phyloP scores from a whole-genome alignment of 2,113 vertebrate genomes.

The Propithecus coquereli region DNA sequence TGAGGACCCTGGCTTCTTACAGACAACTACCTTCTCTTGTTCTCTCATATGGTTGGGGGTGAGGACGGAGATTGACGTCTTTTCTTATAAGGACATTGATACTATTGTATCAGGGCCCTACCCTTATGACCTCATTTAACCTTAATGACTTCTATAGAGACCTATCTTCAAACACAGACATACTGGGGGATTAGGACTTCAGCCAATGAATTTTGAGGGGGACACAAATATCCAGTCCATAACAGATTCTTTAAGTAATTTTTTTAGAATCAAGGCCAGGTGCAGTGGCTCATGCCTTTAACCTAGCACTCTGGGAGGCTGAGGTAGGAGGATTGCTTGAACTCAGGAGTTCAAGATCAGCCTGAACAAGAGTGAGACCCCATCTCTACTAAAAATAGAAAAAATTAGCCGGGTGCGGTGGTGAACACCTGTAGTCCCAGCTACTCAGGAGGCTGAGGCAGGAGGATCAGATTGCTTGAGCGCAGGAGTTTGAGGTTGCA shows the following conservation, averaged over 20 bases:
- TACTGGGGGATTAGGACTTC: background rate
- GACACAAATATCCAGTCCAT: background rate
- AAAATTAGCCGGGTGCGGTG: too few relatives aligned
- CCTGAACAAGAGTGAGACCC: too few relatives aligned
- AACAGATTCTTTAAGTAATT: background rate
- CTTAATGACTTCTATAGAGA: background rate
- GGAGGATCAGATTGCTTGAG: too few relatives aligned
- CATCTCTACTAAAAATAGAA: too few relatives aligned
- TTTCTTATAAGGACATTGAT: background rate
- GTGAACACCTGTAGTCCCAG: too few relatives aligned
- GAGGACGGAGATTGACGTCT: background rate
- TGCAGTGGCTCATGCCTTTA: too few relatives aligned
- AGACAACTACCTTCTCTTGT: background rate
- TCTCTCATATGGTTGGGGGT: background rate
- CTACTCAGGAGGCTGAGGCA: too few relatives aligned
- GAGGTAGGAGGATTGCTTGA: too few relatives aligned
- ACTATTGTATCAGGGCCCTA: background rate
- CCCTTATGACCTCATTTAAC: background rate
- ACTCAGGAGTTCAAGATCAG: too few relatives aligned
- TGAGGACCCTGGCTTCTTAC: background rate
- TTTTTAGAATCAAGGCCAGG: background rate
- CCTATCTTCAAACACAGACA: background rate
- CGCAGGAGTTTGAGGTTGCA: too few relatives aligned
- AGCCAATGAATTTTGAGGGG: background rate
- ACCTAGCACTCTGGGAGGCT: too few relatives aligned